phyloP scores from a whole-genome alignment of 2,113 vertebrate species.

The Saimiri boliviensis region DNA sequence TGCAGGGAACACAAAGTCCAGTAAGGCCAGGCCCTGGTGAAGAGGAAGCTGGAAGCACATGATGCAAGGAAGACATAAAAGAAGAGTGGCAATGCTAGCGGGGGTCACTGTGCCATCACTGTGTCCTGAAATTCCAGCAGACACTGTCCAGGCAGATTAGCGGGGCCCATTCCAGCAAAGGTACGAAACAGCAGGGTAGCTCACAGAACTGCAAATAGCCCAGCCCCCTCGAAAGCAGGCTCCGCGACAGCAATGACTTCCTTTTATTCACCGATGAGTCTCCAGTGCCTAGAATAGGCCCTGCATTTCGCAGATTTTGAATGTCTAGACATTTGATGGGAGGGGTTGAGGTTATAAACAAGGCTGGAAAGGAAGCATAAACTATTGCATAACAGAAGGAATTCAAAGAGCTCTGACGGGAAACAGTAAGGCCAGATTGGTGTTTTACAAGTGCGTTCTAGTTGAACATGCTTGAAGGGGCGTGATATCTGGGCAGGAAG shows the following conservation, averaged over 20 bases:
- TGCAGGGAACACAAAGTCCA: background rate
- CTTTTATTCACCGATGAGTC: background rate
- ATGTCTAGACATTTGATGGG: background rate
- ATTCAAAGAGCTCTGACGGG: background rate
- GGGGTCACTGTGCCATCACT: background rate
- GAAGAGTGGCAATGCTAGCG: background rate
- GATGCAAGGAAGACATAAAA: background rate
- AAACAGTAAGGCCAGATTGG: background rate
- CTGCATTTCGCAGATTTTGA: too few species aligned
- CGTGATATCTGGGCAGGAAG: background rate
- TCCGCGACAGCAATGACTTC: too few species aligned
- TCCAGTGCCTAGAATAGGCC: background rate
- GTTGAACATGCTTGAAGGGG: background rate
- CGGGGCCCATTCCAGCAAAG: background rate
- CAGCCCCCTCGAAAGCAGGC: background rate
- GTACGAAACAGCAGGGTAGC: background rate
- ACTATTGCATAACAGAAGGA: background rate
- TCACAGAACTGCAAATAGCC: background rate
- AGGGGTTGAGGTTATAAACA: background rate
- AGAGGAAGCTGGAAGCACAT: background rate
- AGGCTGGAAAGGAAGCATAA: background rate
- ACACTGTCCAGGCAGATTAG: background rate
- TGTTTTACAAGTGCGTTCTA: background rate
- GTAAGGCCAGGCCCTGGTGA: background rate
- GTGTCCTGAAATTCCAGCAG: background rate